Evolutionary conservation across 2,113 vertebrate genomes (phyloP).

Genomic region (Amblyornis subalaris): DNA sequence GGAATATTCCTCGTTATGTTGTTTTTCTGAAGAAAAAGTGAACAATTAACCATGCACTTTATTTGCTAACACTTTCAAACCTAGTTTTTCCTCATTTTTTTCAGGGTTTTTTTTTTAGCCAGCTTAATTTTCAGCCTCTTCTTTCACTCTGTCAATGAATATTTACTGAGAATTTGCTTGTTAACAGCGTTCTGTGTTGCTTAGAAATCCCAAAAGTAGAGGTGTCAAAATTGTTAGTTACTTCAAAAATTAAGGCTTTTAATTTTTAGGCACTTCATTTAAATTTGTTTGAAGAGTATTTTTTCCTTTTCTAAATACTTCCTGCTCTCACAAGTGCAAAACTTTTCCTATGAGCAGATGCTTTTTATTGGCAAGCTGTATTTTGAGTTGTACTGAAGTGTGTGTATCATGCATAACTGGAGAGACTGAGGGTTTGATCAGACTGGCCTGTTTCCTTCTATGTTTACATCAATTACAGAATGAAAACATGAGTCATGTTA

Average conservation of each 20-base stretch:
- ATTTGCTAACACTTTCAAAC: not conserved
- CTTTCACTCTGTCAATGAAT: not conserved
- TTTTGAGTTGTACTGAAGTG: not conserved
- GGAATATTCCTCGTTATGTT: not conserved
- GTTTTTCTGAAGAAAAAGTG: not conserved
- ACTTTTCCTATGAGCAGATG: not conserved
- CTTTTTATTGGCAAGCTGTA: not conserved
- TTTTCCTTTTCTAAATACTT: not conserved
- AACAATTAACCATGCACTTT: not conserved
- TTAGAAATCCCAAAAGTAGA: not conserved
- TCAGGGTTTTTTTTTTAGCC: not conserved
- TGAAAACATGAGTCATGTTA: not conserved
- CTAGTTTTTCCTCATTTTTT: not conserved
- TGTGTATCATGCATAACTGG: not conserved
- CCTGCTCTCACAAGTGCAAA: not conserved
- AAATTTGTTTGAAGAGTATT: not conserved
- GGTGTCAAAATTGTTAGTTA: not conserved
- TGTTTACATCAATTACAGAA: constrained; percentile 11
- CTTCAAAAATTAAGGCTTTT: not conserved
- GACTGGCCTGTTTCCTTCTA: not conserved
- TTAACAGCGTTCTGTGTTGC: not conserved
- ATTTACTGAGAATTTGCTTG: not conserved
- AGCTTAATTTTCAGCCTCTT: not conserved
- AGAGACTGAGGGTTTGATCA: not conserved
- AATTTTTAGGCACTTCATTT: not conserved